A percentile compares a stretch with the other conserved stretches of the same genome.
Conservation (phyloP, 2,888 invertebrate genomes). For the Polydrusus tereticollis region DNA sequence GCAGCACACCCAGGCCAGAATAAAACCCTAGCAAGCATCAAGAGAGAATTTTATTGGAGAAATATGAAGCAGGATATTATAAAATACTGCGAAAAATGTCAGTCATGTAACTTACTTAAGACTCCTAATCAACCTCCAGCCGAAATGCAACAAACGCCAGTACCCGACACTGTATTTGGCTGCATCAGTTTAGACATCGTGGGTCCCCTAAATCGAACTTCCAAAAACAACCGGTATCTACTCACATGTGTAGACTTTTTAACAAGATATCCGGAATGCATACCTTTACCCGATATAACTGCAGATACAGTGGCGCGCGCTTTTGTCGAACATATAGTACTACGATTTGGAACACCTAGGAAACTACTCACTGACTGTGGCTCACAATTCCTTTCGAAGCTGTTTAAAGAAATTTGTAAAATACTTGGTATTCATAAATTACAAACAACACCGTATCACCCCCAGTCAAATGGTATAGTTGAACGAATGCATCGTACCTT, state of each 20-base stretch:
- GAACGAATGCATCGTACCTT: too few species aligned
- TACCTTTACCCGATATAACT: constrained; percentile 54
- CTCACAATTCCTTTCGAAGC: too few species aligned
- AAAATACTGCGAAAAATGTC: too few species aligned
- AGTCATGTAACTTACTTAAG: constrained; percentile 54
- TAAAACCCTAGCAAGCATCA: constrained; percentile 52
- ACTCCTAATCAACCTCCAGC: constrained; percentile 43
- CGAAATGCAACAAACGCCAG: constrained; percentile 40
- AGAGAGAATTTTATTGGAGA: constrained; percentile 54
- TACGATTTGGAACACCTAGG: too few species aligned
- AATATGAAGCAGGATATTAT: constrained; percentile 41
- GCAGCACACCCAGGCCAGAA: constrained; percentile 56
- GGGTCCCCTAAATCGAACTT: constrained; percentile 53
- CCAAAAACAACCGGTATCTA: constrained; percentile 54
- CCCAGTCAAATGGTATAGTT: too few species aligned
- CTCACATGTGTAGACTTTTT: constrained; percentile 56
- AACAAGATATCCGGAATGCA: constrained; percentile 55
- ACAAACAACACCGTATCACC: too few species aligned
- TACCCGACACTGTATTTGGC: constrained; percentile 52
- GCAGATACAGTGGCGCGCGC: constrained; percentile 54
- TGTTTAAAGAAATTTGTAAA: too few species aligned
- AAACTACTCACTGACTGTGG: too few species aligned
- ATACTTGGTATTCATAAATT: too few species aligned
- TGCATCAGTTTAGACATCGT: constrained; percentile 55
- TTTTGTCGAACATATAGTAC: too few species aligned